Conservation (phyloP, 2,888 invertebrate genomes). For the Pseudococcus viburni region DNA sequence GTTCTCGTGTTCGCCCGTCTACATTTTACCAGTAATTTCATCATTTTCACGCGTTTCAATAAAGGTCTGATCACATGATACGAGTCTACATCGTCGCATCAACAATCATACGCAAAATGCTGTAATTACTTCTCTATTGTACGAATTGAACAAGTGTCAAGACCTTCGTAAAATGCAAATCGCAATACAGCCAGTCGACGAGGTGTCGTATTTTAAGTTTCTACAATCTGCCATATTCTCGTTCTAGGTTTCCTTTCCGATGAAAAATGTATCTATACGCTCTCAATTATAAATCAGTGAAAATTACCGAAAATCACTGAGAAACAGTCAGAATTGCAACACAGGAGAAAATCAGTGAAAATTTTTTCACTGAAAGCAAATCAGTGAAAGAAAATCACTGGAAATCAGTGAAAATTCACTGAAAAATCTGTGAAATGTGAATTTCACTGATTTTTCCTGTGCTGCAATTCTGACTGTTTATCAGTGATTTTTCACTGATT, state of each 20-base stretch:
- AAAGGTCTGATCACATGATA: slow-evolving; percentile 22
- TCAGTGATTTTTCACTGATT: no score
- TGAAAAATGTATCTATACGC: neutral
- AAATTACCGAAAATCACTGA: no score
- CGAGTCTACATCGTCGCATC: neutral
- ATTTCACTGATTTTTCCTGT: no score
- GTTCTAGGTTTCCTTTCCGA: neutral
- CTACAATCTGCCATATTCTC: neutral
- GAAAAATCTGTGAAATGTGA: no score
- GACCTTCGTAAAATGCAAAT: slow-evolving; percentile 49
- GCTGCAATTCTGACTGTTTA: no score
- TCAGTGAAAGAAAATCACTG: no score
- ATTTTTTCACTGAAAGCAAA: no score
- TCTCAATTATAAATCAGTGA: no score
- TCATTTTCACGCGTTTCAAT: slow-evolving; percentile 20
- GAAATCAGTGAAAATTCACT: no score
- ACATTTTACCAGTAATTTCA: slow-evolving; percentile 19
- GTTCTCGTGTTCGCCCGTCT: neutral
- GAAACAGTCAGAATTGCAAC: no score
- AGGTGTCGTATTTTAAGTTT: neutral
- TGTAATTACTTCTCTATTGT: slow-evolving; percentile 18
- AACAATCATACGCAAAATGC: neutral
- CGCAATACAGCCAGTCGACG: neutral
- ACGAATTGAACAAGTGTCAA: slow-evolving; percentile 32
- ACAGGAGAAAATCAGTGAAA: no score